Evolutionary conservation across 2,888 invertebrate species (phyloP).

Genomic region (Rhamphomyia laevipes): DNA sequence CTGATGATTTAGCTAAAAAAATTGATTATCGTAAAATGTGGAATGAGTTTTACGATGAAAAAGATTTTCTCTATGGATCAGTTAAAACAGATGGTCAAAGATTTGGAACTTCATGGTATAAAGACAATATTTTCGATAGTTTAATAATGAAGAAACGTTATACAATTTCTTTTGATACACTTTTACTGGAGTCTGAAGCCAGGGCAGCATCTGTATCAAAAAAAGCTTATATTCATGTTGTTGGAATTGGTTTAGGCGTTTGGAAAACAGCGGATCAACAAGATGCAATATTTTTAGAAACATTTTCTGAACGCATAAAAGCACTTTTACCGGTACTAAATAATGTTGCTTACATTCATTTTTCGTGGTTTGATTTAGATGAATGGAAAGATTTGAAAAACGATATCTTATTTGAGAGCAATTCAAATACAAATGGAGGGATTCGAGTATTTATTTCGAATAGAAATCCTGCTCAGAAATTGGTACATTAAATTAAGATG

Average conservation of each 20-base stretch:
- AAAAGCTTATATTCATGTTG: slow-evolving; percentile 50
- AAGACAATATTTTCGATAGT: slow-evolving; percentile 31
- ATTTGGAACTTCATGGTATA: slow-evolving; percentile 23
- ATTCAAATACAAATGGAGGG: slow-evolving; percentile 33
- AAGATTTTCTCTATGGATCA: slow-evolving; percentile 16
- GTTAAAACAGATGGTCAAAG: slow-evolving; percentile 23
- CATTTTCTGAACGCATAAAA: slow-evolving; percentile 48
- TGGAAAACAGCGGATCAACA: slow-evolving; percentile 53
- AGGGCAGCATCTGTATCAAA: slow-evolving; percentile 42
- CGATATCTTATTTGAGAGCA: slow-evolving; percentile 29
- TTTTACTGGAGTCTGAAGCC: slow-evolving; percentile 48
- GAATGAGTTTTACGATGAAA: slow-evolving; percentile 23
- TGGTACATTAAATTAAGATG: slow-evolving; percentile 23
- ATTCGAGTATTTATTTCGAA: slow-evolving; percentile 43
- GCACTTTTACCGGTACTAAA: slow-evolving; percentile 39
- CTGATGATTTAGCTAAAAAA: slow-evolving; percentile 6
- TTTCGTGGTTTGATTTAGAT: slow-evolving; percentile 46
- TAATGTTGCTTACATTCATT: slow-evolving; percentile 51
- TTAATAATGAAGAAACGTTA: slow-evolving; percentile 37
- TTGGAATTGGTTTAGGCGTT: slow-evolving; percentile 55
- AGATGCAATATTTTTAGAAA: slow-evolving; percentile 48
- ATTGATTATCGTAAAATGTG: slow-evolving; percentile 21
- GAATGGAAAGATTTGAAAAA: slow-evolving; percentile 40
- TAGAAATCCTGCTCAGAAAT: slow-evolving; percentile 44
- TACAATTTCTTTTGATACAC: slow-evolving; percentile 46